Base-by-base conservation (phyloP, 2,888 invertebrate species). In the Magallana nippona region DNA sequence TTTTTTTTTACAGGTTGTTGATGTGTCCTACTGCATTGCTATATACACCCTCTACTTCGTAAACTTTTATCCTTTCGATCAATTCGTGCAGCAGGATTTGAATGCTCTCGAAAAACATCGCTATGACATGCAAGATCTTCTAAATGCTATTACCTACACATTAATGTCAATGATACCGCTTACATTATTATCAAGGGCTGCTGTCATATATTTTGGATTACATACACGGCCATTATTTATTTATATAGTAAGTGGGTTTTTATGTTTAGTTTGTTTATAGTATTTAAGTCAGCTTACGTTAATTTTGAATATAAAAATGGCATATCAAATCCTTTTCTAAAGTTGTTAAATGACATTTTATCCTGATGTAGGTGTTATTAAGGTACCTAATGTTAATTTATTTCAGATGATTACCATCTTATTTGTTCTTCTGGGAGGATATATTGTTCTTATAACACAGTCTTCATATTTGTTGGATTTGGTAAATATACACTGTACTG, bases 91-190 rank as follows among this genome's bases (percentile, higher is more conserved):
- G 71, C 71, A 27, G 27, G 71, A 71, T 27, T 22, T 71, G 11
- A 32, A 15, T 11, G 27, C 71, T 27, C 3, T 71, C 0, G 27
- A 1, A 27, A 71, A 71, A 27, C 27, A 71, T 15, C 71, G 71
- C 27, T 71, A 71, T 71, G 71, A 71, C 8, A 71, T 71, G 71
- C 71, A 71, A 15, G 71, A 71, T 15, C 71, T 71, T 3, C 71
- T 71, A 2, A 71, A 71, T 27, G 71, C 71, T 11, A 13, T 71
- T 11, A 27, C 71, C 32, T 71, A 15, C 27, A 71, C 71, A 15
- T 32, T 71, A 8, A 71, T 71, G 71, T 27, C 71, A 13, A 1
- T 71, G 10, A 71, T 71, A 27, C 71, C 71, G 13, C 10, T 71
- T 0, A 27, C 32, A 5, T 27, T 71, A 71, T 71, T 22, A 15